Percentiles rank a stretch among this genome's conserved stretches.
phyloP scores from a whole-genome alignment of 2,797 vertebrate genomes.

The Enoplosus armatus region DNA sequence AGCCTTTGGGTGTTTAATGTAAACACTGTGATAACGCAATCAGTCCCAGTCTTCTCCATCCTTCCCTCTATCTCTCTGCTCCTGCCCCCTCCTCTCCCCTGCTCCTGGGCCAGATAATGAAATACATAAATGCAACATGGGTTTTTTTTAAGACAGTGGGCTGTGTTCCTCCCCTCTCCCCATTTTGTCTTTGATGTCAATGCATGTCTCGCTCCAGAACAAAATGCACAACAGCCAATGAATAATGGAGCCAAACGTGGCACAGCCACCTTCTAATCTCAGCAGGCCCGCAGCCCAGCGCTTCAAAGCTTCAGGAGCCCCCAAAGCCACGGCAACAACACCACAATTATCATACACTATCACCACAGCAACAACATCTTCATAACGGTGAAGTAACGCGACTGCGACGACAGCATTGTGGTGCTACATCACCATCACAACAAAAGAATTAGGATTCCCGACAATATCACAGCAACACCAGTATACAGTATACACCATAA shows the following conservation, averaged over 20 bases:
- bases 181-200: slow-evolving; percentile 65
- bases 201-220: slow-evolving; percentile 56
- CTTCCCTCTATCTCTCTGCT: slow-evolving; percentile 51
- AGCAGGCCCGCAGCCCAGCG: slow-evolving; percentile 68
- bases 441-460: neutral
- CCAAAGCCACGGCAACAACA: slow-evolving; percentile 30
- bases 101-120: slow-evolving; percentile 73
- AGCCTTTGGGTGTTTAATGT: slow-evolving; percentile 64
- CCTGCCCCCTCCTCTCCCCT: slow-evolving; percentile 50
- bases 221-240: slow-evolving; percentile 68
- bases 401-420: neutral
- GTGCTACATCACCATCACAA: slow-evolving; percentile 1
- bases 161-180: slow-evolving; percentile 62
- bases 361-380: slow-evolving; percentile 32
- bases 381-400: slow-evolving; percentile 11
- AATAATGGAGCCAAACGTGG: slow-evolving; percentile 76
- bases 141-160: slow-evolving; percentile 66
- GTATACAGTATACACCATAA: neutral
- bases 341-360: slow-evolving; percentile 34
- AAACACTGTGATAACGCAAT: slow-evolving; percentile 74
- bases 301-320: slow-evolving; percentile 54
- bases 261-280: slow-evolving; percentile 75
- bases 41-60: slow-evolving; percentile 59
- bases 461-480: neutral
- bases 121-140: slow-evolving; percentile 80